Evolutionary conservation across 1,140 invertebrate species (phyloP).

Genomic region (Bombus terrestris): DNA sequence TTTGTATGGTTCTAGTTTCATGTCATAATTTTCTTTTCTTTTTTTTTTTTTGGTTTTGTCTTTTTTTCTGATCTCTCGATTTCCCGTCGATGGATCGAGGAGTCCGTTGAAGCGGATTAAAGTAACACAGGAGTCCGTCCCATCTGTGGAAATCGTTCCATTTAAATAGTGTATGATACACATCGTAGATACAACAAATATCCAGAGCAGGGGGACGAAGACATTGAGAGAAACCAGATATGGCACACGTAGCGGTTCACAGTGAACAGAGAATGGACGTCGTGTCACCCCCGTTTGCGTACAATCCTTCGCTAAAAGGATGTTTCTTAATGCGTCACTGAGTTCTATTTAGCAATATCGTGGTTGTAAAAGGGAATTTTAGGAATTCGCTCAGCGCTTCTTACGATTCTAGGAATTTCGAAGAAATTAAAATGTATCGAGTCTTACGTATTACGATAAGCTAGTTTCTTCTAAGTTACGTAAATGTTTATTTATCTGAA

Average conservation of each 20-base stretch:
- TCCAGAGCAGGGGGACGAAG: constrained; percentile 57
- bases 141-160: constrained; percentile 55
- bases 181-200: constrained; percentile 60
- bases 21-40: neutral
- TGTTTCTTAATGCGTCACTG: neutral
- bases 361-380: neutral
- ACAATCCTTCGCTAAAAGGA: constrained; percentile 10
- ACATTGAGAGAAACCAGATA: constrained; percentile 60
- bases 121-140: constrained; percentile 44
- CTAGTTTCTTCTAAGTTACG: no score
- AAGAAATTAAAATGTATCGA: no score
- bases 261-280: constrained; percentile 59
- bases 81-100: constrained; percentile 42
- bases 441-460: no score
- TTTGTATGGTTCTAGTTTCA: neutral
- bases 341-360: neutral
- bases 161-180: constrained; percentile 49
- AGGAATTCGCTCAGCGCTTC: neutral
- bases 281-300: constrained; percentile 38
- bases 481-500: no score
- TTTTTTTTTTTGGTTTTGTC: neutral
- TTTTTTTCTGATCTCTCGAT: constrained; percentile 8
- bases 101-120: constrained; percentile 44
- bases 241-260: constrained; percentile 63
- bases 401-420: no score